A percentile compares a stretch with the other conserved stretches of the same genome.
Conservation (phyloP, 2,113 vertebrate species). For the Aphyosemion australe region DNA sequence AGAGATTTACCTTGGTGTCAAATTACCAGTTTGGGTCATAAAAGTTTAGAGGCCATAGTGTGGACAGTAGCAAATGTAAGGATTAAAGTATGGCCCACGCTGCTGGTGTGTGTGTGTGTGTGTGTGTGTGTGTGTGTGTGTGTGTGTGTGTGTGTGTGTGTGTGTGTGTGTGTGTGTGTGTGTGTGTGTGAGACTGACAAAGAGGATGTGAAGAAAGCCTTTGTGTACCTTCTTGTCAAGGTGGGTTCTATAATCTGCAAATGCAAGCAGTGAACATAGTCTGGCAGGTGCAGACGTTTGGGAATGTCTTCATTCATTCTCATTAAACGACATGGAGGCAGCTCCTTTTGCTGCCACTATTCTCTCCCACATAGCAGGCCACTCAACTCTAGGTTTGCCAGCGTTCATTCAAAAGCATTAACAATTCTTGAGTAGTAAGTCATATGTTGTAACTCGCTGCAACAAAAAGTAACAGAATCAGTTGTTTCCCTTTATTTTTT, state of each 20-base stretch:
- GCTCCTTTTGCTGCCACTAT: slow-evolving; percentile 33
- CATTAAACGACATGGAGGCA: slow-evolving; percentile 50
- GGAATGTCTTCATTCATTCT: slow-evolving; percentile 61
- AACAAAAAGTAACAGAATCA: slow-evolving; percentile 3
- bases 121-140: background rate
- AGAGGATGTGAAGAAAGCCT: background rate
- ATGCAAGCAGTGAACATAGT: slow-evolving; percentile 29
- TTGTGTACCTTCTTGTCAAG: slow-evolving; percentile 7
- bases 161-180: too few species aligned
- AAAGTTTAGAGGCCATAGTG: slow-evolving; percentile 40
- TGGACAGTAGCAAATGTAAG: slow-evolving; percentile 8
- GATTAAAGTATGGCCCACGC: background rate
- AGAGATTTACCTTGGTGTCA: slow-evolving; percentile 31
- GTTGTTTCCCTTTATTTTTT: slow-evolving; percentile 3
- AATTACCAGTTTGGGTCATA: slow-evolving; percentile 43
- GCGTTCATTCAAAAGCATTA: slow-evolving; percentile 17
- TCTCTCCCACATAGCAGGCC: slow-evolving; percentile 23
- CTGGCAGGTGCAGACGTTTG: slow-evolving; percentile 35
- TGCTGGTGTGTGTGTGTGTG: background rate
- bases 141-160: background rate
- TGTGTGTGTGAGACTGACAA: background rate
- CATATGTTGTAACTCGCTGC: background rate
- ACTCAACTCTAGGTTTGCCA: background rate
- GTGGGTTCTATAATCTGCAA: slow-evolving; percentile 34
- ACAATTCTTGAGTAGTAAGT: slow-evolving; percentile 12